Evolutionary conservation across 2,797 vertebrate species (phyloP).

Genomic region (Philypnodon macrostomus): DNA sequence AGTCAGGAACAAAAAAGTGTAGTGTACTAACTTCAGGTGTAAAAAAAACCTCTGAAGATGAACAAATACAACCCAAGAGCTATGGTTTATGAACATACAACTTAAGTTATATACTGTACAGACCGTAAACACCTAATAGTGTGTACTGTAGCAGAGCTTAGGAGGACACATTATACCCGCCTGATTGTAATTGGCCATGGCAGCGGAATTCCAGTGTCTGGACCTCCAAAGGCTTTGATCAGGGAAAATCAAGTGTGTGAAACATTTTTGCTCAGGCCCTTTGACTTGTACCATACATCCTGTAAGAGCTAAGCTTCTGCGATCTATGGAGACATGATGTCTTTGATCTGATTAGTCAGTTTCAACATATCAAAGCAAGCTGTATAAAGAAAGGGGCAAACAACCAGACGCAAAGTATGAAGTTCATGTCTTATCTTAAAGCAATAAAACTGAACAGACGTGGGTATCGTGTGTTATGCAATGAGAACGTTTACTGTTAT

Average conservation of each 20-base stretch:
- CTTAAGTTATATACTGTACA: no score
- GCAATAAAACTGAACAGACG: no score
- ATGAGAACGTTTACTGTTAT: no score
- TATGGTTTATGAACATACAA: conserved; percentile 3
- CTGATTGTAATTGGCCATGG: conserved; percentile 43
- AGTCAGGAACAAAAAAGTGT: conserved; percentile 45
- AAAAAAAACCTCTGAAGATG: conserved; percentile 65
- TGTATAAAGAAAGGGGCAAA: no score
- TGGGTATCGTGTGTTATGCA: no score
- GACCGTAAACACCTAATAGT: background rate
- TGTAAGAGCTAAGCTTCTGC: no score
- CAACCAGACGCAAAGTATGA: no score
- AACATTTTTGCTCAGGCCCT: background rate
- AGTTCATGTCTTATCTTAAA: no score
- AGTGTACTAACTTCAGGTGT: conserved; percentile 31
- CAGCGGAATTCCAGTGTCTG: conserved; percentile 37
- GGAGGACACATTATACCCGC: conserved; percentile 15
- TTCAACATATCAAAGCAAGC: no score
- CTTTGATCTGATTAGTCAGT: no score
- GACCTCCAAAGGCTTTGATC: conserved; percentile 46
- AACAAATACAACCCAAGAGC: conserved; percentile 31
- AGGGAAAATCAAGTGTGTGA: conserved; percentile 43
- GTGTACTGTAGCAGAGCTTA: background rate
- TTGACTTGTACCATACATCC: background rate
- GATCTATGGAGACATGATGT: no score